These are phyloP conservation scores for Luffia ferchaultella DNA, from an alignment of 2,888 invertebrate species.

Conservation along the genomic window DNA sequence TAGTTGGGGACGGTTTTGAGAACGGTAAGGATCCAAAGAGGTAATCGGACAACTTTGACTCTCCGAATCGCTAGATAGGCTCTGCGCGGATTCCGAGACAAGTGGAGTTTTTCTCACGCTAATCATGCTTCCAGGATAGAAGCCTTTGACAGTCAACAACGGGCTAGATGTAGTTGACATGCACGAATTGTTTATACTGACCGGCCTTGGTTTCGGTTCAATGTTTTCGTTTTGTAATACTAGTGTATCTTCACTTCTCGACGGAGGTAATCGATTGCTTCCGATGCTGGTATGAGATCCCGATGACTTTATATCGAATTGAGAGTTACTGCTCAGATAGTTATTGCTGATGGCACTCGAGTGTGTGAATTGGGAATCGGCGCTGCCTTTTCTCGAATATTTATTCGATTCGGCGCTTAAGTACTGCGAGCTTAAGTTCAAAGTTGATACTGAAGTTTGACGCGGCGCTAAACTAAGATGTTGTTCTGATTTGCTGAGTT, in stretches of 20 bases:
- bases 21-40: slow-evolving; percentile 41
- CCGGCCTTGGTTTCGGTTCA: slow-evolving; percentile 60
- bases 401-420: slow-evolving; percentile 51
- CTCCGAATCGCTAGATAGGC: slow-evolving; percentile 72
- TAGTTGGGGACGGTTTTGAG: slow-evolving; percentile 60
- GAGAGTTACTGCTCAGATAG: slow-evolving; percentile 47
- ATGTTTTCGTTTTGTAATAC: slow-evolving; percentile 48
- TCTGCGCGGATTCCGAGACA: slow-evolving; percentile 72
- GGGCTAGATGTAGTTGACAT: slow-evolving; percentile 77
- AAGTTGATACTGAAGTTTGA: slow-evolving; percentile 54
- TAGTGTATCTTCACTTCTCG: slow-evolving; percentile 82
- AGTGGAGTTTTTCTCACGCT: slow-evolving; percentile 68
- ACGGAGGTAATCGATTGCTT: slow-evolving; percentile 72
- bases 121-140: slow-evolving; percentile 70
- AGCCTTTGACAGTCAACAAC: slow-evolving; percentile 67
- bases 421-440: slow-evolving; percentile 65
- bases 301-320: slow-evolving; percentile 48
- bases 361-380: slow-evolving; percentile 65
- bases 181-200: slow-evolving; percentile 62
- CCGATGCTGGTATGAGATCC: slow-evolving; percentile 46
- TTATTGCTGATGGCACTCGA: slow-evolving; percentile 53
- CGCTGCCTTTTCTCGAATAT: slow-evolving; percentile 64
- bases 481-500: slow-evolving; percentile 87
- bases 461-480: slow-evolving; percentile 67
- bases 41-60: slow-evolving; percentile 62